Evolutionary conservation across 2,888 invertebrate genomes (phyloP).

Genomic region (Hypomecis punctinalis): DNA sequence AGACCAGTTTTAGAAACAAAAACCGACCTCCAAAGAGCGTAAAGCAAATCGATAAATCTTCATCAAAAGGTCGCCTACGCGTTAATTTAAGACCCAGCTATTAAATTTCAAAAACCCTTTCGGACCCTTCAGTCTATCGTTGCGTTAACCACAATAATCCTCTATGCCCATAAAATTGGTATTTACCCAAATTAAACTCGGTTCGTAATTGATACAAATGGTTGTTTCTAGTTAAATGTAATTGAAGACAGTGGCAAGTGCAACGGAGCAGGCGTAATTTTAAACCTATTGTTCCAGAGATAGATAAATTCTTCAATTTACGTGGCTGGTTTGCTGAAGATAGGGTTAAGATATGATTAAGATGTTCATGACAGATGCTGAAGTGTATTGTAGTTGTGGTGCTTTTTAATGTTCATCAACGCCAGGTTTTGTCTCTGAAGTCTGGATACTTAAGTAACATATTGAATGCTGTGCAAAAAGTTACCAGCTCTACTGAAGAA

Average conservation of each 20-base stretch:
- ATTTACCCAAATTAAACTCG: conserved; percentile 80
- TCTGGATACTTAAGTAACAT: background rate
- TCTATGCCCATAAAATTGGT: conserved; percentile 78
- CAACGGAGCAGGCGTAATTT: conserved; percentile 52
- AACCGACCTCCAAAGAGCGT: conserved; percentile 33
- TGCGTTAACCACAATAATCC: conserved; percentile 68
- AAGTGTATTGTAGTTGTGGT: background rate
- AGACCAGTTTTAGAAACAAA: conserved; percentile 26
- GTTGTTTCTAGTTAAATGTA: conserved; percentile 79
- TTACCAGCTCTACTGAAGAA: too few relatives aligned
- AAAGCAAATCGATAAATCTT: conserved; percentile 65
- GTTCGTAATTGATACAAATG: conserved; percentile 82
- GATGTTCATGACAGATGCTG: conserved; percentile 8
- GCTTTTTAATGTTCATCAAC: background rate
- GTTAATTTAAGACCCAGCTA: conserved; percentile 60
- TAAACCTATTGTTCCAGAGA: conserved; percentile 48
- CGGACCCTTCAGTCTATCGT: conserved; percentile 51
- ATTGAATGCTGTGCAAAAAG: too few relatives aligned
- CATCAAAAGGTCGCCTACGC: conserved; percentile 61
- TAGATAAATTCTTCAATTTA: conserved; percentile 48
- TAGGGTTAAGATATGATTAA: conserved; percentile 19
- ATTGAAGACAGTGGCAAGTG: conserved; percentile 71
- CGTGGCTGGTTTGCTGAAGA: conserved; percentile 13
- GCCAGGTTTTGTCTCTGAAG: background rate
- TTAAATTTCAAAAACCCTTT: conserved; percentile 76